These are phyloP conservation scores for Epinotia ramella DNA, from an alignment of 2,888 invertebrate genomes.

Conservation along the genomic window DNA sequence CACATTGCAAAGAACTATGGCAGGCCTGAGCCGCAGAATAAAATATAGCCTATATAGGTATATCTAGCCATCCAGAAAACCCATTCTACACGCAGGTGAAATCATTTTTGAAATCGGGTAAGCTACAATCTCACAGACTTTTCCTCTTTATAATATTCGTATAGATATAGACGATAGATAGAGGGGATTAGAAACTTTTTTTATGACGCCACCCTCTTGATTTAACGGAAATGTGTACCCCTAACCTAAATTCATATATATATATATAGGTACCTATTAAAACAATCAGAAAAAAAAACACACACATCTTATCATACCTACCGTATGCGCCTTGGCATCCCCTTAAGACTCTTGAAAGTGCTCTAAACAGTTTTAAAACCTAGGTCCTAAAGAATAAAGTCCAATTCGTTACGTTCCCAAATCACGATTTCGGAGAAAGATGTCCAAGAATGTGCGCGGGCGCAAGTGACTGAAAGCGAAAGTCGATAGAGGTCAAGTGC, in stretches of 20 bases:
- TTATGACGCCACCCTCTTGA: not conserved
- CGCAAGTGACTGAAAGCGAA: conserved; percentile 32
- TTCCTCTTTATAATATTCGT: too few species aligned
- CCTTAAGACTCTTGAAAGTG: not conserved
- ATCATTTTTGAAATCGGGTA: too few species aligned
- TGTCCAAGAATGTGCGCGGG: conserved; percentile 17
- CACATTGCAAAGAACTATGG: too few species aligned
- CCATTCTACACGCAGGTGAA: too few species aligned
- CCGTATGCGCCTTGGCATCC: not conserved
- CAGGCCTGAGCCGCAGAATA: too few species aligned
- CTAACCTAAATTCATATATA: not conserved
- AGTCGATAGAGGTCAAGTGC: conserved; percentile 35
- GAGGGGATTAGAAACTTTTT: not conserved
- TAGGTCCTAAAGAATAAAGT: not conserved
- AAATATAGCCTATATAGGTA: too few species aligned
- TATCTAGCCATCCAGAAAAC: too few species aligned
- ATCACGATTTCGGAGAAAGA: conserved; percentile 22
- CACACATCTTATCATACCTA: too few species aligned
- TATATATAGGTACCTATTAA: not conserved
- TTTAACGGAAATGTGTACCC: not conserved
- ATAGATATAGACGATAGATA: too few species aligned
- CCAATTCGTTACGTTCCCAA: not conserved
- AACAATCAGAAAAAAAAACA: not conserved
- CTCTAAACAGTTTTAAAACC: not conserved
- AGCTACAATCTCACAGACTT: too few species aligned